Evolutionary conservation across 1,140 invertebrate species (phyloP), one percentile per base, ranked within the genome.

Genomic region (Heliconius nattereri): DNA sequence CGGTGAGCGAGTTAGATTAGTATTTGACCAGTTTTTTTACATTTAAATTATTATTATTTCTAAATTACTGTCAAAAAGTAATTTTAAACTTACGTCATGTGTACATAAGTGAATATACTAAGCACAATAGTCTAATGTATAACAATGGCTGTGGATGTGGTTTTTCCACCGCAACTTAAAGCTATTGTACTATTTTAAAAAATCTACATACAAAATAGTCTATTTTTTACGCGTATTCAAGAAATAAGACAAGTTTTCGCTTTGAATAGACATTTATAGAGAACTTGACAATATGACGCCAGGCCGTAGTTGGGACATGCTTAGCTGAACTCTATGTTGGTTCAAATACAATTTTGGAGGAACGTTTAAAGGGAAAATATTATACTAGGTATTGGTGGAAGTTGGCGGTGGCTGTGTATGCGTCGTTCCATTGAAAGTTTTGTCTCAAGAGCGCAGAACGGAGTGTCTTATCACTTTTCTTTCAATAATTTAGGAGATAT

Each of bases 201-300:
- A 57, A 57, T 8, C 8, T 57, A 23, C 54, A n/a, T n/a, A 57
- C 54, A 57, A 9, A 57, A 23, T 57, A 8, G 54, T 9, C 20
- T 57, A 20, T 23, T 57, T 57, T 57, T 57, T n/a, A 57, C 54
- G 54, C n/a, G 54, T n/a, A 57, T 57, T 57, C 54, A 57, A 57
- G 54, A 57, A n/a, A 57, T 23, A 23, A 57, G n/a, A 57, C 54
- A n/a, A 57, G 54, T 57, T 57, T n/a, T 23, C 54, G n/a, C 54
- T 57, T 57, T 11, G 54, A 57, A 23, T 23, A 57, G 8, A 23
- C 7, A 11, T 57, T 7, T 23, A n/a, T 57, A n/a, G 54, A 57
- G 7, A 57, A 57, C n/a, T 57, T 57, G 20, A 23, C 23, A 57
- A 57, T 57, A 32, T 9, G 16, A 35, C 2, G 16, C 32, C 32